Percentiles rank a stretch among this genome's conserved stretches.
Conservation (phyloP, 2,888 invertebrate species). For the Cephonodes hylas region DNA sequence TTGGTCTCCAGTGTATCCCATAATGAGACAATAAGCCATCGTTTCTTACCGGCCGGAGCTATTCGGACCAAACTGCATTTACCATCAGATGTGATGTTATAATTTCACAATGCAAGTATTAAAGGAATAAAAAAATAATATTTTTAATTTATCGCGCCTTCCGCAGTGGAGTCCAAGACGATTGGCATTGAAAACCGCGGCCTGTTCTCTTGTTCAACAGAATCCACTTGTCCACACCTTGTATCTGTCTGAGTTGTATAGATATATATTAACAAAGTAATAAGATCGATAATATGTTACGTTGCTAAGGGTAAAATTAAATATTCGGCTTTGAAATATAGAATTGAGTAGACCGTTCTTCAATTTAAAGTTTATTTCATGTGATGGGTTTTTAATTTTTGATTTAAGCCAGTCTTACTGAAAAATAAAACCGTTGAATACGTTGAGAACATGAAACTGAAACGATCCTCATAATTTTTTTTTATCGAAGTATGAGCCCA, state of each 20-base stretch:
- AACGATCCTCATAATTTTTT: no score
- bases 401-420: no score
- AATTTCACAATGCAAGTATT: no score
- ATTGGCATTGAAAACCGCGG: background rate
- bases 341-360: no score
- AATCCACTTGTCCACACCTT: slow-evolving; percentile 44
- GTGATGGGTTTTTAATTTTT: background rate
- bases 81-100: no score
- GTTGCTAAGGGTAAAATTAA: background rate
- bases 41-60: no score
- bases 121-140: background rate
- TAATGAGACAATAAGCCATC: no score
- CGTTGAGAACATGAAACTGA: no score
- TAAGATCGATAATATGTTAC: slow-evolving; percentile 22
- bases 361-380: no score
- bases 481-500: background rate
- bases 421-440: no score
- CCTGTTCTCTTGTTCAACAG: slow-evolving; percentile 36
- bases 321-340: background rate
- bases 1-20: no score
- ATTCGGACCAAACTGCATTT: no score
- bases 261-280: slow-evolving; percentile 23
- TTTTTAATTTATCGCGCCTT: background rate
- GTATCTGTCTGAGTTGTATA: slow-evolving; percentile 36
- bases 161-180: background rate